Percentiles rank a stretch among this genome's conserved stretches.
Evolutionary conservation across 2,113 vertebrate species (phyloP).

Genomic region (Sinocyclocheilus anophthalmus): DNA sequence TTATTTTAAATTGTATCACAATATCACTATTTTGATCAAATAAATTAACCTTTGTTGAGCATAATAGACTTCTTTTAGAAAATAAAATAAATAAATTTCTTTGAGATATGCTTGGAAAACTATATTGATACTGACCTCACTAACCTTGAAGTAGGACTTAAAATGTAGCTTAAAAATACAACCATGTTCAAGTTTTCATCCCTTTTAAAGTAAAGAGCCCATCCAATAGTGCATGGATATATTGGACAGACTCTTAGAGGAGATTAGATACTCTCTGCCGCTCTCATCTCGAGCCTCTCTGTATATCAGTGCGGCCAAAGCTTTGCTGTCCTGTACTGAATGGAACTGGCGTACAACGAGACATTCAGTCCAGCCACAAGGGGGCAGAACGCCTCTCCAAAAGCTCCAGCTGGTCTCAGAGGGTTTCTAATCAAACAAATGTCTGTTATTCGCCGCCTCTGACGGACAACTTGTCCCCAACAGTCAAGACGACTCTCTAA

Average conservation of each 20-base stretch:
- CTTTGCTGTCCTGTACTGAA: neutral
- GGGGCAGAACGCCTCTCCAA: slow-evolving; percentile 66
- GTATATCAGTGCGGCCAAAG: neutral
- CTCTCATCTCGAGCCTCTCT: neutral
- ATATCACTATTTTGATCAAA: too few relatives aligned
- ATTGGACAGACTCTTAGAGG: slow-evolving; percentile 14
- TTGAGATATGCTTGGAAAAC: neutral
- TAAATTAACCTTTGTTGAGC: too few relatives aligned
- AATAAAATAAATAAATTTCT: too few relatives aligned
- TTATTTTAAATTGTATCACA: too few relatives aligned
- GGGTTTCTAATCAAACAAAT: slow-evolving; percentile 43
- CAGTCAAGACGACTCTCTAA: slow-evolving; percentile 57
- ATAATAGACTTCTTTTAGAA: too few relatives aligned
- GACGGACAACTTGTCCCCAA: slow-evolving; percentile 50
- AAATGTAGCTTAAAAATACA: slow-evolving; percentile 4
- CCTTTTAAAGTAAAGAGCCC: slow-evolving; percentile 7
- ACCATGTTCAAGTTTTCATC: slow-evolving; percentile 14
- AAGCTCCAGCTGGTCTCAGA: slow-evolving; percentile 28
- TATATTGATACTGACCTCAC: slow-evolving; percentile 1
- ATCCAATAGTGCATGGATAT: slow-evolving; percentile 20
- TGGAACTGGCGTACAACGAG: neutral
- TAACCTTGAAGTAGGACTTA: neutral
- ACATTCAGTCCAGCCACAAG: slow-evolving; percentile 64
- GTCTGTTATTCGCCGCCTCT: slow-evolving; percentile 40
- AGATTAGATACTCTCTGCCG: slow-evolving; percentile 22